These are phyloP conservation scores for Hyalella azteca DNA, from an alignment of 2,888 invertebrate genomes.

Conservation along the genomic window DNA sequence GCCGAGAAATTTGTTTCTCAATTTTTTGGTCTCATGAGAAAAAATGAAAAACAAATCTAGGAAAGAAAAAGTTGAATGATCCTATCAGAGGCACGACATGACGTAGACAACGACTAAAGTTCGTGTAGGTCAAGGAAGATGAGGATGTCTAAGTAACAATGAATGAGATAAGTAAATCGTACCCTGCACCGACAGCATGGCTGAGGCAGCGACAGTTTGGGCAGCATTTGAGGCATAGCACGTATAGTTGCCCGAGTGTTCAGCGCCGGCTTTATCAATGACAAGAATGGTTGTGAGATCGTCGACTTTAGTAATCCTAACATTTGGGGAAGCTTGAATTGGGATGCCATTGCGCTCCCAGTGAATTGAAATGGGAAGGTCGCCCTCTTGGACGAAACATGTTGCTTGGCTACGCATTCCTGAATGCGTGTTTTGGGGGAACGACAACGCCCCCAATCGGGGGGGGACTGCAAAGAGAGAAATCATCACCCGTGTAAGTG, in stretches of 20 bases:
- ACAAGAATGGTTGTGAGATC: conserved; percentile 64
- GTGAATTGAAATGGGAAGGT: conserved; percentile 49
- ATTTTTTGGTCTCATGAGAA: too few species aligned
- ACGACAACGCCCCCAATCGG: conserved; percentile 49
- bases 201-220: conserved; percentile 65
- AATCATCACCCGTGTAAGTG: too few species aligned
- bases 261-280: conserved; percentile 66
- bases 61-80: too few species aligned
- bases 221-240: conserved; percentile 67
- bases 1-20: too few species aligned
- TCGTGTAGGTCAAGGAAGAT: too few species aligned
- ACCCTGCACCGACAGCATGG: conserved; percentile 65
- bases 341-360: conserved; percentile 59
- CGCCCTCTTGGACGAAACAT: conserved; percentile 56
- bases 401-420: conserved; percentile 55
- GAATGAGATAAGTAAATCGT: conserved; percentile 39
- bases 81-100: too few species aligned
- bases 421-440: conserved; percentile 46
- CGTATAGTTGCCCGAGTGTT: conserved; percentile 67
- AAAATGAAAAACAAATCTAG: too few species aligned
- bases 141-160: too few species aligned
- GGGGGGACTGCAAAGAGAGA: conserved; percentile 52
- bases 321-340: conserved; percentile 61
- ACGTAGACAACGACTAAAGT: too few species aligned
- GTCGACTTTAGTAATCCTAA: conserved; percentile 61